Evolutionary conservation across 2,113 vertebrate species (phyloP), one percentile per base, ranked within the genome.

Genomic region (Vidua macroura): DNA sequence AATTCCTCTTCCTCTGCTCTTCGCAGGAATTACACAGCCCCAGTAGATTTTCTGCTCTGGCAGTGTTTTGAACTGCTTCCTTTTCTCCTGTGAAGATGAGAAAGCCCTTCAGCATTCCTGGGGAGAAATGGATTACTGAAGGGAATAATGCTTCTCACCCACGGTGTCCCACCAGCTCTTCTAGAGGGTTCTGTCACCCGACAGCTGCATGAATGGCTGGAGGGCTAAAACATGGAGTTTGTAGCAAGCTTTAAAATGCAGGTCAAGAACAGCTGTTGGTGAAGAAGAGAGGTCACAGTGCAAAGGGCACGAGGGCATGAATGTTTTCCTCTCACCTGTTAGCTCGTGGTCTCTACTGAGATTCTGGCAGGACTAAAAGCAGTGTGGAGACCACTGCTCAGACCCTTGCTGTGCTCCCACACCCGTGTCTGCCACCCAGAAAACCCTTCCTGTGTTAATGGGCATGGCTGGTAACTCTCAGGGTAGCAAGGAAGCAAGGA

Each of bases 1-100:
- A 82, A 27, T 78, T 93, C 88, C 95, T 88, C 48, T 90, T 28
- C 24, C 77, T 73, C 59, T 69, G 48, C 43, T 68, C 51, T 87
- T 87, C 58, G 35, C 73, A 79, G 52, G 67, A 90, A 82, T 84
- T 82, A 68, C 14, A 3, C 58, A 80, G 52, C 53, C 58, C 82
- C 52, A 18, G 48, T 69, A n/a, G 67, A 52, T 62, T 67, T 75
- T 92, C 69, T 86, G 23, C 63, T 77, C 81, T 88, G 75, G 86
- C 81, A 87, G 56, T 41, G 39, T 53, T 95, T 96, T 91, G 82
- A 93, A 28, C 86, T 55, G 16, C 46, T 88, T 79, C 58, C 35
- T 93, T 94, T 80, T 83, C 58, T 74, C 74, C 35, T 27, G 56
- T 43, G 60, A 78, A 21, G 64, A 58, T 79, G 85, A 77, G 37